phyloP scores from a whole-genome alignment of 2,888 invertebrate genomes.

The Amorpha juglandis region DNA sequence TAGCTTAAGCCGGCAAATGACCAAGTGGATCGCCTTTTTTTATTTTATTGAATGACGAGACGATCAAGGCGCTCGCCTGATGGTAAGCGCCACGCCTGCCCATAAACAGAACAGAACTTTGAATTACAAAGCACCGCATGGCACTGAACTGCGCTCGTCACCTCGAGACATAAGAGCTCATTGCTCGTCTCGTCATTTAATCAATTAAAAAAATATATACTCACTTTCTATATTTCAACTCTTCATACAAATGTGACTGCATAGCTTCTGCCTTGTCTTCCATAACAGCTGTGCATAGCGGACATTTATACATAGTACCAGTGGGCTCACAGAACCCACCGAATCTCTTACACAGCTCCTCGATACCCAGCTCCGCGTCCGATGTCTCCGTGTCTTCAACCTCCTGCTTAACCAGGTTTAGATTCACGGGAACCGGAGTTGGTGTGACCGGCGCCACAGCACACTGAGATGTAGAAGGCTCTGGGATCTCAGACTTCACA shows the following conservation, averaged over 20 bases:
- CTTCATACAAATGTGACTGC: conserved; percentile 87
- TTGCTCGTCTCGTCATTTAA: too few relatives aligned
- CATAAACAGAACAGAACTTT: too few relatives aligned
- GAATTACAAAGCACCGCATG: too few relatives aligned
- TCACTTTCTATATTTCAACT: conserved; percentile 87
- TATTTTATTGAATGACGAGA: too few relatives aligned
- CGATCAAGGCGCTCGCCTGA: too few relatives aligned
- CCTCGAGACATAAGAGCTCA: too few relatives aligned
- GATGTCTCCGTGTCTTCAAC: conserved; percentile 40
- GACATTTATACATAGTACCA: conserved; percentile 84
- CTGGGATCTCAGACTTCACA: conserved; percentile 57
- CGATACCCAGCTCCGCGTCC: conserved; percentile 46
- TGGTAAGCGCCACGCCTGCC: too few relatives aligned
- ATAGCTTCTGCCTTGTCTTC: conserved; percentile 85
- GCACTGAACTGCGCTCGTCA: too few relatives aligned
- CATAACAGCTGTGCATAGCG: conserved; percentile 84
- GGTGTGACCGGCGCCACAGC: conserved; percentile 25
- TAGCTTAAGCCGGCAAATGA: too few relatives aligned
- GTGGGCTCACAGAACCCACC: conserved; percentile 78
- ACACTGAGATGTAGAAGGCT: conserved; percentile 29
- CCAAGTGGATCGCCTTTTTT: too few relatives aligned
- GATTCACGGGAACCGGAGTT: conserved; percentile 45
- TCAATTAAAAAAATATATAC: conserved; percentile 39
- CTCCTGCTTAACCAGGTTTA: conserved; percentile 71
- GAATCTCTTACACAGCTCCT: conserved; percentile 59